Percentiles rank a stretch among this genome's conserved stretches.
Evolutionary conservation across 2,113 vertebrate species (phyloP).

Genomic region (Dipodomys merriami): DNA sequence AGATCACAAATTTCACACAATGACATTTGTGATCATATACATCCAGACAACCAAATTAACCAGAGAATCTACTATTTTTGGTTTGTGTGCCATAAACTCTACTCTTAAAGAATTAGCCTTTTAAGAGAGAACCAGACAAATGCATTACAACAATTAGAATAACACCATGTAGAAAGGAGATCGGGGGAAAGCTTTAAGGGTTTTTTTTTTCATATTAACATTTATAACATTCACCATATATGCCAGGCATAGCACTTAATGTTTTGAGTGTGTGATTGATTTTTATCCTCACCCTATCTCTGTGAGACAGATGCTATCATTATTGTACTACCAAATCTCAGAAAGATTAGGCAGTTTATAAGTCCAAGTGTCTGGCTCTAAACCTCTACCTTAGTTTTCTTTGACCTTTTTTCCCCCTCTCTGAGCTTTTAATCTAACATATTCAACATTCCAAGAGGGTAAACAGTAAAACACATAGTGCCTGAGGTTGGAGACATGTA

Average conservation of each 20-base stretch:
- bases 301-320: background rate
- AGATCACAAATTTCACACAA: background rate
- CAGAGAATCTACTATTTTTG: background rate
- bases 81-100: background rate
- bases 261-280: background rate
- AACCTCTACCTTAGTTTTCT: background rate
- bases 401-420: background rate
- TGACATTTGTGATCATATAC: background rate
- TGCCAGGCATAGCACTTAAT: background rate
- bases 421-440: background rate
- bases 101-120: background rate
- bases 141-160: background rate
- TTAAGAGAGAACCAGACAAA: background rate
- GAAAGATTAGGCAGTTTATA: background rate
- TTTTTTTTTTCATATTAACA: background rate
- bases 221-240: background rate
- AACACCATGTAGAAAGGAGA: background rate
- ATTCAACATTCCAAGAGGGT: background rate
- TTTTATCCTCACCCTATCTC: background rate
- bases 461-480: no score
- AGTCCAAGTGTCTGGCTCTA: background rate
- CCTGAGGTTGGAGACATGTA: no score
- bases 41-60: conserved; percentile 7
- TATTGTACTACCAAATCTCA: background rate
- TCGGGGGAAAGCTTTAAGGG: background rate